A percentile compares a stretch with the other conserved stretches of the same genome.
phyloP scores from a whole-genome alignment of 53 echinoderm and acorn worm genomes.

The Crossaster papposus region DNA sequence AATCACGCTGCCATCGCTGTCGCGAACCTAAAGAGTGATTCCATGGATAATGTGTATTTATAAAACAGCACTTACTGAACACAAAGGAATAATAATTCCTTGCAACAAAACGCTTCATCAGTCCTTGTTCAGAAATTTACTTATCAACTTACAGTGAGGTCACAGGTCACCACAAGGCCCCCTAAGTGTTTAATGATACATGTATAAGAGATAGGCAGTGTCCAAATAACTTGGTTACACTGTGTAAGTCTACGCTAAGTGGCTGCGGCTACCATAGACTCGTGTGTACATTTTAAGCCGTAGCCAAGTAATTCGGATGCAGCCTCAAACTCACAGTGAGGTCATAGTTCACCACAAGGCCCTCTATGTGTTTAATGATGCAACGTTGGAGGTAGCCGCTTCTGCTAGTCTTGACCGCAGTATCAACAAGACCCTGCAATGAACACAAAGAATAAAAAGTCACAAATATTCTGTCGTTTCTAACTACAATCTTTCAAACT shows the following conservation, averaged over 20 bases:
- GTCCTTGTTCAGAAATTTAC: too few species aligned
- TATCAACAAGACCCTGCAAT: conserved; percentile 93
- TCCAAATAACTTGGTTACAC: too few species aligned
- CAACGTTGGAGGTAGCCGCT: conserved; percentile 97
- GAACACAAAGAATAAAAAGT: conserved; percentile 4
- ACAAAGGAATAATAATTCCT: too few species aligned
- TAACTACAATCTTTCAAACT: not conserved
- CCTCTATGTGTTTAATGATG: conserved; percentile 96
- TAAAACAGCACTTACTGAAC: not conserved
- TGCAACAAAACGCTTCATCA: too few species aligned
- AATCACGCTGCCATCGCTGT: conserved; percentile 90
- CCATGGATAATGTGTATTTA: not conserved
- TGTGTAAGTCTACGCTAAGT: too few species aligned
- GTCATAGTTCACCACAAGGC: conserved; percentile 94
- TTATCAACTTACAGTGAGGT: conserved; percentile 75
- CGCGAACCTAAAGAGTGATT: conserved; percentile 67
- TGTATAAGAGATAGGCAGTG: too few species aligned
- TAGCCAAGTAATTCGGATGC: too few species aligned
- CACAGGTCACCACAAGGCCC: conserved; percentile 91
- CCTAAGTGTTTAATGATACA: conserved; percentile 96
- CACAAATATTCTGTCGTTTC: not conserved
- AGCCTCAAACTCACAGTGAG: conserved; percentile 68
- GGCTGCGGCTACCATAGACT: too few species aligned
- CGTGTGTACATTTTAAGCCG: too few species aligned
- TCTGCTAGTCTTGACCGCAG: conserved; percentile 94